Base-by-base conservation (phyloP, 2,888 invertebrate genomes). In the Agrochola lychnidis region DNA sequence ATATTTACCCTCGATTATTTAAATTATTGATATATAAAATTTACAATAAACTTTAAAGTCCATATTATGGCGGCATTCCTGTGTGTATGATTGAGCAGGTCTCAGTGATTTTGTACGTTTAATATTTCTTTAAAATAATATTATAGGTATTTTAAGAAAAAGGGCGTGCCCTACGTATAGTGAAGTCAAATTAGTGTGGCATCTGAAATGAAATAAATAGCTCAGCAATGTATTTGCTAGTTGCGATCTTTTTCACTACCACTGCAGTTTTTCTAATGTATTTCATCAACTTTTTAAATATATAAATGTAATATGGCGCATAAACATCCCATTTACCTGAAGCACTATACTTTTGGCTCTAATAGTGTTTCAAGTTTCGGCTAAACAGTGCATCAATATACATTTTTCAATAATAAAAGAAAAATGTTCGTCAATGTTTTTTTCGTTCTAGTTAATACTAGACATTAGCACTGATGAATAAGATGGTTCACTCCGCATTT, bases 11-110 rank as follows among this genome's bases (percentile, higher is more conserved):
- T 59, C 62, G 62, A 78, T 80, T 82, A 83, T 81, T 66, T 83
- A 84, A 82, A 66, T 82, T 78, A 87, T 78, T 83, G 63, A 77
- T 79, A 76, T 73, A 73, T 67, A 53, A 73, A 81, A 40, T 70
- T 64, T 63, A 71, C 64, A 79, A 48, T 72, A 73, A 76, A 79
- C 51, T 78, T 84, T 30, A 57, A 72, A 75, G 81, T 81, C 76
- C 71, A 82, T 79, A 79, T 76, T 83, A 79, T 70, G 86, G 82
- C 82, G 88, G 88, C 91, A 92, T 91, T 93, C 89, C 89, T 90
- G 88, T 90, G 79, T 82, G 85, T 89, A 84, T 79, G 76, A 84
- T 88, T 91, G 91, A 91, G 91, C 92, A 81, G 92, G 91, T 81
- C 91, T 92, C 92, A 88, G 84, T 86, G 69, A 73, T 84, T 81